Percentiles rank a stretch among this genome's conserved stretches.
Conservation (phyloP, 2,113 vertebrate genomes). For the Ciconia boyciana region DNA sequence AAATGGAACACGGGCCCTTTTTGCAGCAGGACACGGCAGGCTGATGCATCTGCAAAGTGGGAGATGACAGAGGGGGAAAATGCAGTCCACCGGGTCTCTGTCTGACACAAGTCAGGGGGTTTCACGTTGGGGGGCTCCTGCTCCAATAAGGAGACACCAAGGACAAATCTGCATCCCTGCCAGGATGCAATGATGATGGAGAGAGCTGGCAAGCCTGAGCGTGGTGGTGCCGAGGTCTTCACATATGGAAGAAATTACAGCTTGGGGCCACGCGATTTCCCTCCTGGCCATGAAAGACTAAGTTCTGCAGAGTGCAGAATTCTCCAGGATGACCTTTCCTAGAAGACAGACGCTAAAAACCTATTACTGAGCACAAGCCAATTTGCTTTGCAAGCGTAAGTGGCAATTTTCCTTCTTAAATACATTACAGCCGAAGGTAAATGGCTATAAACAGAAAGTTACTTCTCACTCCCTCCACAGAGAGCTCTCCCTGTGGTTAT, state of each 20-base stretch:
- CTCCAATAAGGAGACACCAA: neutral
- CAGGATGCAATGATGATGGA: neutral
- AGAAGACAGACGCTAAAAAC: constrained; percentile 55
- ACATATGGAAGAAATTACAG: constrained; percentile 11
- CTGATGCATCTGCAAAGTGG: neutral
- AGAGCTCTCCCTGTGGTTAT: constrained; percentile 34
- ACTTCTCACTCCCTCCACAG: neutral
- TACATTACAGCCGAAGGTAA: constrained; percentile 60
- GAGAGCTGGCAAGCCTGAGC: neutral
- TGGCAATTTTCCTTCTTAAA: constrained; percentile 75
- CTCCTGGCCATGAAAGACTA: neutral
- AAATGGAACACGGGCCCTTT: neutral
- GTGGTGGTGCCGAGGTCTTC: neutral
- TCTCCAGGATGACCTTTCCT: constrained; percentile 71
- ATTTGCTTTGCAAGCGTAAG: constrained; percentile 74
- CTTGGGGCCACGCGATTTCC: neutral
- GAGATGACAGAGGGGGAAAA: neutral
- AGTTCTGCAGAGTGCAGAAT: constrained; percentile 14
- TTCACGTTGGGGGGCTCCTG: neutral
- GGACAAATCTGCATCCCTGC: neutral
- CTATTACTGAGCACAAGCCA: constrained; percentile 62
- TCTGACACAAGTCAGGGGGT: neutral
- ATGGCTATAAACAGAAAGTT: constrained; percentile 65
- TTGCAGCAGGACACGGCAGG: neutral
- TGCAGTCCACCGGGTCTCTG: rapidly evolving